These are phyloP conservation scores for Phataginus tricuspis DNA, from an alignment of 2,797 vertebrate genomes.

Conservation along the genomic window DNA sequence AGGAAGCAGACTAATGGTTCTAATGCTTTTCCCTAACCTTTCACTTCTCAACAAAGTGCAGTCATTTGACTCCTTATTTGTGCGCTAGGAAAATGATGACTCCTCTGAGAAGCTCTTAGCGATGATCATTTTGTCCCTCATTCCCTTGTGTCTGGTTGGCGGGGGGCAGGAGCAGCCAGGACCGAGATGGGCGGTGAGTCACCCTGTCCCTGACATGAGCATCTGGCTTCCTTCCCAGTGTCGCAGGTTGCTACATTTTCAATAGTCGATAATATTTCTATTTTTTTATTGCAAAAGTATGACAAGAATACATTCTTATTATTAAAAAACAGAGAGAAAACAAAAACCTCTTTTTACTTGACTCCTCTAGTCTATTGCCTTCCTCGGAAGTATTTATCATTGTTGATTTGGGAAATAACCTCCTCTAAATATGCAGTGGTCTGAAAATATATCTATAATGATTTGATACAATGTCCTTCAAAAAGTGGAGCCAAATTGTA, in stretches of 20 bases:
- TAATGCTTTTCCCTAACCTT: conserved; percentile 36
- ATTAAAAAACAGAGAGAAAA: background rate
- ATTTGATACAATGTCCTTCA: conserved; percentile 21
- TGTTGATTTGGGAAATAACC: background rate
- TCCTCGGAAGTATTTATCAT: background rate
- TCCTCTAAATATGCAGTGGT: background rate
- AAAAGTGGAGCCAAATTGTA: background rate
- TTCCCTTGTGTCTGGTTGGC: background rate
- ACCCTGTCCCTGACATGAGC: background rate
- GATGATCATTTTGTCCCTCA: background rate
- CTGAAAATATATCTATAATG: conserved; percentile 15
- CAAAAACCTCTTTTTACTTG: background rate
- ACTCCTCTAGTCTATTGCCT: background rate
- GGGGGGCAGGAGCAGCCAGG: background rate
- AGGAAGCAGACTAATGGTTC: conserved; percentile 64
- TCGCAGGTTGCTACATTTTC: background rate
- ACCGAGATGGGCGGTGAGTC: background rate
- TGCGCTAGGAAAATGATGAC: conserved; percentile 47
- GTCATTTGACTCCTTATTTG: conserved; percentile 60
- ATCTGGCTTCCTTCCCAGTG: background rate
- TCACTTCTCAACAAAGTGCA: conserved; percentile 19
- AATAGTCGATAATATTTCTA: background rate
- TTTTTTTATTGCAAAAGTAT: background rate
- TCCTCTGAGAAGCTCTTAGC: conserved; percentile 25
- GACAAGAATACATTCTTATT: background rate